Percentiles rank a stretch among this genome's conserved stretches.
Conservation (phyloP, 2,888 invertebrate genomes). For the Pammene fasciana region DNA sequence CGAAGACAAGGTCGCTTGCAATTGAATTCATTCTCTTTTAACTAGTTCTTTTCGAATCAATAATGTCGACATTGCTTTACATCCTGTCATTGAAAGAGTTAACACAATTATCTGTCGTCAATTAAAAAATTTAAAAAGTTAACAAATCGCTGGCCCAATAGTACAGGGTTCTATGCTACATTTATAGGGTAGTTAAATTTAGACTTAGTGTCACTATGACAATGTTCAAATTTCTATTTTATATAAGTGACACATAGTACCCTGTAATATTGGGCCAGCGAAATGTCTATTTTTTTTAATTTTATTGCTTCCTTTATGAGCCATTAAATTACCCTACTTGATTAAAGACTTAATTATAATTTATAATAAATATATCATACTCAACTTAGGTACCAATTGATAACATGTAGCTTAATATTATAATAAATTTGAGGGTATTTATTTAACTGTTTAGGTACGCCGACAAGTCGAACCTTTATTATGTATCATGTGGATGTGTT, state of each 20-base stretch:
- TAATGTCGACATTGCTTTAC: conserved; percentile 52
- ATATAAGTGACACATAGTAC: no score
- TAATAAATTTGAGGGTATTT: conserved; percentile 16
- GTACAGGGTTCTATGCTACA: no score
- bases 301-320: neutral
- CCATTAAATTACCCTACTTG: neutral
- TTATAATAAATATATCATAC: neutral
- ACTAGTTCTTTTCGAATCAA: conserved; percentile 45
- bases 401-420: neutral
- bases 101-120: conserved; percentile 8
- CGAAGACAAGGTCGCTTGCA: conserved; percentile 51
- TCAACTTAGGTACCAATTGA: neutral
- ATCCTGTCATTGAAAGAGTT: conserved; percentile 56
- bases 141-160: no score
- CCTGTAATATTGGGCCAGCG: no score
- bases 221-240: no score
- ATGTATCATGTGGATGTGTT: no score
- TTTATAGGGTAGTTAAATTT: no score
- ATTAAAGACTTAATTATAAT: neutral
- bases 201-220: no score
- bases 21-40: conserved; percentile 50
- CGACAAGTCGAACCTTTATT: no score
- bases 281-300: neutral
- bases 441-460: neutral
- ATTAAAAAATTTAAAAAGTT: neutral